Conservation (phyloP, 2,888 invertebrate species). For the Thyatira batis region DNA sequence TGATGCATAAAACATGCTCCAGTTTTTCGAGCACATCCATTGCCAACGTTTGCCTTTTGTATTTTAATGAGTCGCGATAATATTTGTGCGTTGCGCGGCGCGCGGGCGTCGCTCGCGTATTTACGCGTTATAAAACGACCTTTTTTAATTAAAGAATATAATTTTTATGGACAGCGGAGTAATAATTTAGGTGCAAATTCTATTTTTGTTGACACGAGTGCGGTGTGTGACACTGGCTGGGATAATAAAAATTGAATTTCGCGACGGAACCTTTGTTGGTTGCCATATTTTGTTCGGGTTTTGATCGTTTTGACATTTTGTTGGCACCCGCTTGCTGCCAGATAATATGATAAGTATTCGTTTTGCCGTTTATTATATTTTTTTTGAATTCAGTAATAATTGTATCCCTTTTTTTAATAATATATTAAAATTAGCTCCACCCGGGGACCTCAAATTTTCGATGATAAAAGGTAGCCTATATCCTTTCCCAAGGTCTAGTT, state of each 20-base stretch:
- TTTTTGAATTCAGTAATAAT: not conserved
- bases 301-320: not conserved
- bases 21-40: constrained; percentile 54
- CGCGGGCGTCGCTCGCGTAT: constrained; percentile 9
- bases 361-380: not conserved
- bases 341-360: not conserved
- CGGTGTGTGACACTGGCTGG: not conserved
- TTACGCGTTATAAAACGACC: constrained; percentile 2
- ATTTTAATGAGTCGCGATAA: constrained; percentile 56
- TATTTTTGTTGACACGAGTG: not conserved
- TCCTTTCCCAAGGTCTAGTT: no score
- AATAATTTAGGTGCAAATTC: not conserved
- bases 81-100: constrained; percentile 33
- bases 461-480: no score
- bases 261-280: not conserved
- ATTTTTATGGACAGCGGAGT: not conserved
- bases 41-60: constrained; percentile 48
- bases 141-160: constrained; percentile 5
- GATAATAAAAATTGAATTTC: not conserved
- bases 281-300: not conserved
- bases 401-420: no score
- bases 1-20: constrained; percentile 66
- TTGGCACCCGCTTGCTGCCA: not conserved
- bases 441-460: no score
- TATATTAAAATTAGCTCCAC: no score